Evolutionary conservation across 1,140 invertebrate genomes (phyloP), one percentile per base, ranked within the genome.

Genomic region (Amyelois transitella): DNA sequence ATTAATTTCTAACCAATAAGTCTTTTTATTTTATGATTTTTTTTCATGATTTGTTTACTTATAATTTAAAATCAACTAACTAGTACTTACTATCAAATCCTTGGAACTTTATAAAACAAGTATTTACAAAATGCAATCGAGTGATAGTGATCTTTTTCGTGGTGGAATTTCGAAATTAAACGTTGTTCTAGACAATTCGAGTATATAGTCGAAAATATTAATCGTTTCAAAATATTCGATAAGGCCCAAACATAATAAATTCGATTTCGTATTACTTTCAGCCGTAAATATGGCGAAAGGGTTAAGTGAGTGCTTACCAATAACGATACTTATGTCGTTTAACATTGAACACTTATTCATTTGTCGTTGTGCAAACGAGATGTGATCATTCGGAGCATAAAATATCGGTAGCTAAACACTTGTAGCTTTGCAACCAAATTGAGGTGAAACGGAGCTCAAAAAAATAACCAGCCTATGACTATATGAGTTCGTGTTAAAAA

Each of bases 61-160:
- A 73, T n/a, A 18, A 55, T 59, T 38, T 57, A n/a, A n/a, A n/a
- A n/a, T n/a, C n/a, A n/a, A n/a, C 69, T 72, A 55, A 47, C 64
- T 81, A 80, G 17, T 1, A 60, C 49, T 61, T 74, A 79, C 21
- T 66, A 66, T 79, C 74, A 77, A 85, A 72, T 85, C 77, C 73
- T 68, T 69, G 73, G 68, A 81, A 79, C 72, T 66, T 77, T 51
- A 50, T 52, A 28, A 60, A 71, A 49, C 45, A 71, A 65, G 70
- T 73, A 60, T 70, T 62, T 64, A 71, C 44, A 66, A 55, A 44
- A 52, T 50, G 51, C 44, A 25, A 55, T 52, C 50, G 53, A 44
- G 21, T 21, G 58, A n/a, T 55, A 38, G 24, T 44, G 22, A 54
- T 28, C 17, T n/a, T n/a, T n/a, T n/a, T 14, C 32, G 32, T 12